These are phyloP conservation scores for Odontomachus brunneus DNA, from an alignment of 1,140 invertebrate genomes.

Conservation along the genomic window DNA sequence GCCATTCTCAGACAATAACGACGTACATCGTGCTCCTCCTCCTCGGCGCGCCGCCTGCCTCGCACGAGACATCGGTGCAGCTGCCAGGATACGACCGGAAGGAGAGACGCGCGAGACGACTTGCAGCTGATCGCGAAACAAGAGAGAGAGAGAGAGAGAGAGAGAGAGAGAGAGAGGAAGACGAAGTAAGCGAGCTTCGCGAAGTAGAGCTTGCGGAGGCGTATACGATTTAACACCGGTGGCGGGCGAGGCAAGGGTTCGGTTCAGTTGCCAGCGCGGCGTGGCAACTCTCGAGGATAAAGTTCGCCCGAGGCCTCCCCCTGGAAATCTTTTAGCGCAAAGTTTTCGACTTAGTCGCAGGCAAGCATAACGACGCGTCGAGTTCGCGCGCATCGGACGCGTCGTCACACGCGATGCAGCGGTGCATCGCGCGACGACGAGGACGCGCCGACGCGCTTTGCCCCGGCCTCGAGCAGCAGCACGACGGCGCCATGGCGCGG, in stretches of 20 bases:
- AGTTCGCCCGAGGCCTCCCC: constrained; percentile 64
- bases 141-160: background rate
- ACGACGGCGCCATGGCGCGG: background rate
- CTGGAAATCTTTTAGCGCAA: constrained; percentile 68
- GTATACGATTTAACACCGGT: constrained; percentile 28
- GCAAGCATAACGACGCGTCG: constrained; percentile 22
- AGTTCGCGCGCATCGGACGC: too few relatives aligned
- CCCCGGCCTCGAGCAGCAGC: background rate
- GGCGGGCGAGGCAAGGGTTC: constrained; percentile 4
- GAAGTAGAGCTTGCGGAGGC: background rate
- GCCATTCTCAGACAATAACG: background rate
- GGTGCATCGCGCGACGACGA: constrained; percentile 36
- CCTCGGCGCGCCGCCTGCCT: background rate
- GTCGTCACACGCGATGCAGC: background rate
- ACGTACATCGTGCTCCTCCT: background rate
- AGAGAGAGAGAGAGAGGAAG: background rate
- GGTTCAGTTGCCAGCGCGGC: constrained; percentile 17
- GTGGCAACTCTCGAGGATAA: constrained; percentile 56
- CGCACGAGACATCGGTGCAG: background rate
- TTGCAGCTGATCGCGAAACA: constrained; percentile 1
- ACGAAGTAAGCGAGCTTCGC: too few relatives aligned
- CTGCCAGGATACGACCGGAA: background rate
- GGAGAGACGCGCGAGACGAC: background rate
- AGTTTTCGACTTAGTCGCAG: constrained; percentile 53
- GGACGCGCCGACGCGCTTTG: too few relatives aligned